phyloP scores from a whole-genome alignment of 2,113 vertebrate species.

The Eurystomus gularis region DNA sequence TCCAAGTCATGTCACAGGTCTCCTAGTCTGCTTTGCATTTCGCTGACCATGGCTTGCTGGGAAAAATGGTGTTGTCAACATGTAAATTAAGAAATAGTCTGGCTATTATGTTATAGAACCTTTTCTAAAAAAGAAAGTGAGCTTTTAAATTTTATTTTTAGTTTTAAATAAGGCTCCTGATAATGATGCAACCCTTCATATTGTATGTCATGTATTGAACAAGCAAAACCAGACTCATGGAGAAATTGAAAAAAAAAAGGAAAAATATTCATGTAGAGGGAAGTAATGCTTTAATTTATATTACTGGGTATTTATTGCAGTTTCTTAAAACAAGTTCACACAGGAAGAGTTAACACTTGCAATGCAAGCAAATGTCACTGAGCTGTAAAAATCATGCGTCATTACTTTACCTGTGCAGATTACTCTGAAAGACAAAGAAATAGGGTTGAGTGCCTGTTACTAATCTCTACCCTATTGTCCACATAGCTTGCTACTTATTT shows the following conservation, averaged over 20 bases:
- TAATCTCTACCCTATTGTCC: not conserved
- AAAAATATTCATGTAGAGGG: not conserved
- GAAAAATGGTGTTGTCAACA: not conserved
- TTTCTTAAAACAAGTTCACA: not conserved
- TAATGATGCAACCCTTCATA: not conserved
- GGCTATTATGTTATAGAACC: not conserved
- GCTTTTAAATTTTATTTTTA: not conserved
- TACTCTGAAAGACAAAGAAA: not conserved
- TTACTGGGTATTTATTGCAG: not conserved
- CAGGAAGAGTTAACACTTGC: not conserved
- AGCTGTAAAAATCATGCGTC: not conserved
- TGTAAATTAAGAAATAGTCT: not conserved
- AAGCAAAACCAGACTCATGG: not conserved
- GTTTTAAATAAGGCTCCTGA: not conserved
- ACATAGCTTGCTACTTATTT: not conserved
- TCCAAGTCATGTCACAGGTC: not conserved
- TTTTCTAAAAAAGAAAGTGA: not conserved
- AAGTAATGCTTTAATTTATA: not conserved
- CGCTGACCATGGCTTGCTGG: not conserved
- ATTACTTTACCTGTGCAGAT: not conserved
- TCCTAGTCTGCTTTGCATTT: not conserved
- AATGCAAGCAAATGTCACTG: not conserved
- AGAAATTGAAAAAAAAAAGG: not conserved
- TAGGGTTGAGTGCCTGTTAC: not conserved
- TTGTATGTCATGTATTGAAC: not conserved